Conservation (phyloP, 2,888 invertebrate genomes). For the Meandrusa payeni region DNA sequence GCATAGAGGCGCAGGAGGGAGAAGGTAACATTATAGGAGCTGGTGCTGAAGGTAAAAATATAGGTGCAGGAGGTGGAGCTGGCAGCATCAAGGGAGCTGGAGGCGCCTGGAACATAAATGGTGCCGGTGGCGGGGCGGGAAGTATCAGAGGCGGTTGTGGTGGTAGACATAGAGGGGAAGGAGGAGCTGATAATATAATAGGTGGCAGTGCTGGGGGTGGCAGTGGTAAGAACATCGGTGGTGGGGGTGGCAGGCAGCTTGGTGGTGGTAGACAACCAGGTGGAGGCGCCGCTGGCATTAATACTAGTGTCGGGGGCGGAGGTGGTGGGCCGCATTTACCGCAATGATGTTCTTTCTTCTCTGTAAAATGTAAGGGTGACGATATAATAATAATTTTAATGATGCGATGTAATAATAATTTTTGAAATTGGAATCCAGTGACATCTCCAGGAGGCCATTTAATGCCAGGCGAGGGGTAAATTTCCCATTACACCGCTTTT, state of each 20-base stretch:
- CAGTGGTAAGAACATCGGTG: slow-evolving; percentile 30
- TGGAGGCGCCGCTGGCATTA: slow-evolving; percentile 56
- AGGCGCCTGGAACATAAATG: slow-evolving; percentile 34
- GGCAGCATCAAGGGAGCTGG: slow-evolving; percentile 31
- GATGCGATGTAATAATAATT: too few relatives aligned
- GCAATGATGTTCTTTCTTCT: slow-evolving; percentile 35
- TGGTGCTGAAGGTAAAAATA: slow-evolving; percentile 18
- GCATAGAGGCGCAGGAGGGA: slow-evolving; percentile 31
- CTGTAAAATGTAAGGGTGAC: too few relatives aligned
- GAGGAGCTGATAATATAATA: slow-evolving; percentile 30
- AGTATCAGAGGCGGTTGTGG: slow-evolving; percentile 22
- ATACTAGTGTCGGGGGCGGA: slow-evolving; percentile 53
- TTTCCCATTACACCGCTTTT: too few relatives aligned
- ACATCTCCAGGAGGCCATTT: too few relatives aligned
- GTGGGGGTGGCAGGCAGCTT: too few relatives aligned
- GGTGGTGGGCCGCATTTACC: slow-evolving; percentile 40
- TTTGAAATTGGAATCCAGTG: too few relatives aligned
- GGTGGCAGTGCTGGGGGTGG: slow-evolving; percentile 40
- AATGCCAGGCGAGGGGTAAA: too few relatives aligned
- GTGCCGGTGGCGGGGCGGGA: slow-evolving; percentile 31
- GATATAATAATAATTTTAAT: too few relatives aligned
- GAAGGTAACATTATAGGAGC: slow-evolving; percentile 30
- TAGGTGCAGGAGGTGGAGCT: slow-evolving; percentile 29
- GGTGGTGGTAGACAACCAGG: slow-evolving; percentile 37
- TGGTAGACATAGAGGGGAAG: slow-evolving; percentile 31